Base-by-base conservation (phyloP, 2,888 invertebrate species). In the Dioctria rufipes region DNA sequence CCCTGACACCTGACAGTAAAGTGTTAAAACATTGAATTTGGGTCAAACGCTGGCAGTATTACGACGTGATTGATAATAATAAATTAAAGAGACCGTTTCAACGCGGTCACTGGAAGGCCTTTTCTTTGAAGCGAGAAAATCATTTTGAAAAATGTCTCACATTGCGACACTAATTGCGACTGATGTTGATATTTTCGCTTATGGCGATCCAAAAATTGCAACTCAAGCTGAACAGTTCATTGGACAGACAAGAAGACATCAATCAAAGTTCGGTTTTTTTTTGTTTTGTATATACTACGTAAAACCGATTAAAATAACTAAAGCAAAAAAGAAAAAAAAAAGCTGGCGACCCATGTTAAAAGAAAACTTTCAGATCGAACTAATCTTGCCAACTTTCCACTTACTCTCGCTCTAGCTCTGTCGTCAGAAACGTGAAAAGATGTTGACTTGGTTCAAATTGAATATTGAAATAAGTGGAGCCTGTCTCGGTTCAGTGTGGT, bases 1-100 rank as follows among this genome's bases (percentile, higher is more conserved):
- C 73, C 58, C 73, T 42, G 73, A 73, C 73, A 73, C 73, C 73
- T 73, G 73, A 40, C 73, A 43, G 58, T 8, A 8, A 73, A 51
- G 73, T 73, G 73, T 73, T 58, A 25, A 25, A 73, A 73, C 58
- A n/a, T 5, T 42, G 58, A 40, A 73, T 58, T 9, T 73, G 37
- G 73, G 51, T 51, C 73, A 43, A 54, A 5, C 13, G 4, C 54
- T n/a, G n/a, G 11, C 11, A 4, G 54, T 1, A 5, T 46, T 4
- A n/a, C 40, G 58, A 58, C 25, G 60, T 73, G 73, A 73, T 73
- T 73, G 58, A 73, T 60, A 58, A 40, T 71, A 39, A 54, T 51
- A 39, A 71, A 54, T 54, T n/a, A 5, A 54, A 54, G 51, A 54
- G 71, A 73, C 13, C 42, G 42, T 42, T n/a, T 39, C 5, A 42